Base-by-base conservation (phyloP, 2,888 invertebrate species). In the Athripsodes cinereus region DNA sequence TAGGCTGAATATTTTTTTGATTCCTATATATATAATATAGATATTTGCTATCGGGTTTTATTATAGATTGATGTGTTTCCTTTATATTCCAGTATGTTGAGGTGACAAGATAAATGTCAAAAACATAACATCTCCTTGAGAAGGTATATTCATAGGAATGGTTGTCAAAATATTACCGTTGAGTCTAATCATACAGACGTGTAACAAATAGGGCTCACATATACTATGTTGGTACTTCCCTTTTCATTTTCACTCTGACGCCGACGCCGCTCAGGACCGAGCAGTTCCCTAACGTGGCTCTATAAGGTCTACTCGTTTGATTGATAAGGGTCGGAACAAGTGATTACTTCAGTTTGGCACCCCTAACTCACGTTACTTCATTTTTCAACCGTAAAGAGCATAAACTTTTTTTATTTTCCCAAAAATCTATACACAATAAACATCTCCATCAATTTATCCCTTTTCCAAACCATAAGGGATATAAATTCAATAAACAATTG, bases 311-410 rank as follows among this genome's bases (percentile, higher is more conserved):
- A 34, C 40, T 44, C 40, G 16, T 53, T 54, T 62, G 62, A 62
- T 62, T 62, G 62, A 62, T 62, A 62, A 57, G 62, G 62, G 62
- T 62, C 59, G 59, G 53, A 50, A 40, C 52, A 58, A 62, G 57
- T 62, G 59, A 62, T 62, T 62, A 62, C 57, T 55, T 44, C 49
- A 62, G 57, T 58, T 50, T 55, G 31, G 49, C 52, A 35, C 54
- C 55, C 58, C 26, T 26, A 40, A 40, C 46, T 56, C 56, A 50
- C 35, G 50, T 51, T 50, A 56, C 50, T 56, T 56, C 56, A 56
- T 56, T 56, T 50, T 56, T 56, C 46, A 56, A 18, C 40, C n/a
- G 22, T 34, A 44, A 22, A 49, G 20, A 52, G 52, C 11, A 19
- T 52, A 22, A 49, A 35, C 26, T 49, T 50, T 34, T 18, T 58